Conservation (phyloP, 2,113 vertebrate genomes). For the Nycticryphes semicollaris region DNA sequence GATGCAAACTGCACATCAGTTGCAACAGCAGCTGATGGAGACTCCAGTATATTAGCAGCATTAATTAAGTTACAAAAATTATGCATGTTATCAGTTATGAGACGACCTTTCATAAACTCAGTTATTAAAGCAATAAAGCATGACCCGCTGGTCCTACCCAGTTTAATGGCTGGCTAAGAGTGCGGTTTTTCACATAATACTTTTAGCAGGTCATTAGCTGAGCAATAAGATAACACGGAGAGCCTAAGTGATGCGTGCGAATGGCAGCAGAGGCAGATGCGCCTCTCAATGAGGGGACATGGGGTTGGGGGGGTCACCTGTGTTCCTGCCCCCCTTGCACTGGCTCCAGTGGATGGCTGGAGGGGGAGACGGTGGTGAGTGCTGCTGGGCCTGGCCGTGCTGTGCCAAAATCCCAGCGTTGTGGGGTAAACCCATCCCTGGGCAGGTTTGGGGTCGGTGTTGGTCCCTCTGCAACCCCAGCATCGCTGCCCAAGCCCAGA, state of each 20-base stretch:
- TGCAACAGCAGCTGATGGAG: slow-evolving; percentile 59
- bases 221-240: slow-evolving; percentile 42
- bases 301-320: background rate
- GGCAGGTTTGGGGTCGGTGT: background rate
- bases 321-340: background rate
- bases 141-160: slow-evolving; percentile 37
- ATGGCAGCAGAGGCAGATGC: background rate
- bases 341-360: background rate
- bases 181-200: slow-evolving; percentile 27
- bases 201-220: slow-evolving; percentile 63
- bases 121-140: slow-evolving; percentile 53
- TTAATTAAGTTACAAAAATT: slow-evolving; percentile 66
- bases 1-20: slow-evolving; percentile 21
- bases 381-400: background rate
- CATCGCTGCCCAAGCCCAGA: background rate
- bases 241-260: background rate
- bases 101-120: slow-evolving; percentile 53
- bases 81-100: slow-evolving; percentile 34
- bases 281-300: background rate
- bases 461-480: rapidly evolving
- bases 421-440: background rate
- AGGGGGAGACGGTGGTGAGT: background rate
- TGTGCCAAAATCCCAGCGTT: rapidly evolving
- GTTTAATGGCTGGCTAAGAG: slow-evolving; percentile 52
- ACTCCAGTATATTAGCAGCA: slow-evolving; percentile 63